Percentiles rank a stretch among this genome's conserved stretches.
Conservation (phyloP, 2,113 vertebrate genomes). For the Calyptommatus sinebrachiatus region DNA sequence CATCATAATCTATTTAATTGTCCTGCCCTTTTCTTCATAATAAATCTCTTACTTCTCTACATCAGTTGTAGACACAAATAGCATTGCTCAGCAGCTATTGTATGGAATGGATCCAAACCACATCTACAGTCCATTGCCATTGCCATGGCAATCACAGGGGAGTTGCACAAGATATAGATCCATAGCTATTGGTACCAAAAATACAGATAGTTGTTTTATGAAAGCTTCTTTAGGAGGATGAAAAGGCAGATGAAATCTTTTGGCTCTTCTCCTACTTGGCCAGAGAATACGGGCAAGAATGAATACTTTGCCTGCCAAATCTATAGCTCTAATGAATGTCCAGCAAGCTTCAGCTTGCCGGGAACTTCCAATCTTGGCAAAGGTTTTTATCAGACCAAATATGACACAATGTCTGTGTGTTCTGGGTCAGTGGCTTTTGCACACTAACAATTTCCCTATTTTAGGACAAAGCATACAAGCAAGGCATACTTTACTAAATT, state of each 20-base stretch:
- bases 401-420: constrained; percentile 66
- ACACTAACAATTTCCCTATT: constrained; percentile 63
- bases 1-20: too few relatives aligned
- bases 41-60: too few relatives aligned
- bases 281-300: constrained; percentile 53
- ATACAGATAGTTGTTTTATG: constrained; percentile 36
- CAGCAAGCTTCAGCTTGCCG: constrained; percentile 54
- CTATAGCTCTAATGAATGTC: constrained; percentile 52
- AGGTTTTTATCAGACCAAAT: constrained; percentile 62
- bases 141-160: too few relatives aligned
- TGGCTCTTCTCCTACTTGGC: constrained; percentile 40
- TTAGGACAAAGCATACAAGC: constrained; percentile 13
- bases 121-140: too few relatives aligned
- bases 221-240: constrained; percentile 11
- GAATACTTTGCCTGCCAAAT: constrained; percentile 37
- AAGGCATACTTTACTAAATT: constrained; percentile 31
- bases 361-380: constrained; percentile 58
- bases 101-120: too few relatives aligned
- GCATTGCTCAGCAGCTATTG: too few relatives aligned
- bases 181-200: constrained; percentile 25
- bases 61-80: too few relatives aligned
- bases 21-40: too few relatives aligned
- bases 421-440: constrained; percentile 66
- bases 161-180: too few relatives aligned
- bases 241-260: constrained; percentile 43